These are phyloP conservation scores for Gavialis gangeticus DNA, from an alignment of 2,113 vertebrate genomes.

Conservation along the genomic window DNA sequence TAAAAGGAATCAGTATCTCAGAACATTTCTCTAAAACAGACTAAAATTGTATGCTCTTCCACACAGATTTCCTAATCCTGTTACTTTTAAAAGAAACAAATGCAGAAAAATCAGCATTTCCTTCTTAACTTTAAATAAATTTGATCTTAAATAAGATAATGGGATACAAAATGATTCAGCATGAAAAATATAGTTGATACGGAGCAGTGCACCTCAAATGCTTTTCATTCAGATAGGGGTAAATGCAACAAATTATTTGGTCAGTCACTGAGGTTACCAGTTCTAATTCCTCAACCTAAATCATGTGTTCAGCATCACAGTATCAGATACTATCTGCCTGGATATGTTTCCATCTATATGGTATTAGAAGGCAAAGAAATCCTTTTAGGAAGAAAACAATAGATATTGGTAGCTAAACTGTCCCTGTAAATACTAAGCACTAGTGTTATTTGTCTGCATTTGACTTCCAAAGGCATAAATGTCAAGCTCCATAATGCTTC, in stretches of 20 bases:
- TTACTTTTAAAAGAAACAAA: neutral
- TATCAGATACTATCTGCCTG: neutral
- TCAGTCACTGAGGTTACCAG: neutral
- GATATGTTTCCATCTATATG: neutral
- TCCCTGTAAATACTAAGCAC: neutral
- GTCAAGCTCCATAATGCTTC: accelerated
- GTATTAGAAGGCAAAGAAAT: accelerated
- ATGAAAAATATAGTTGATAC: accelerated
- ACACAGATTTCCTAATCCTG: accelerated
- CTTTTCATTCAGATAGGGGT: neutral
- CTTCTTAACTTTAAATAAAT: neutral
- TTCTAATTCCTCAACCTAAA: too few relatives aligned
- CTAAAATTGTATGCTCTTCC: accelerated
- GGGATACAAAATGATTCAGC: accelerated
- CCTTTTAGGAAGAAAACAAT: neutral
- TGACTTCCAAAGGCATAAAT: neutral
- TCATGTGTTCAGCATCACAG: neutral
- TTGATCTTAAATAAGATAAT: accelerated
- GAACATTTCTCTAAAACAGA: neutral
- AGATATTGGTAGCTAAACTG: too few relatives aligned
- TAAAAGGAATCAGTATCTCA: accelerated
- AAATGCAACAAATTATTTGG: accelerated
- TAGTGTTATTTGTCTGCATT: neutral
- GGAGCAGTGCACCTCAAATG: neutral
- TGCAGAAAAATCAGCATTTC: neutral